These are phyloP conservation scores for Clarias pachynema DNA, from an alignment of 2,797 vertebrate genomes.

Conservation along the genomic window DNA sequence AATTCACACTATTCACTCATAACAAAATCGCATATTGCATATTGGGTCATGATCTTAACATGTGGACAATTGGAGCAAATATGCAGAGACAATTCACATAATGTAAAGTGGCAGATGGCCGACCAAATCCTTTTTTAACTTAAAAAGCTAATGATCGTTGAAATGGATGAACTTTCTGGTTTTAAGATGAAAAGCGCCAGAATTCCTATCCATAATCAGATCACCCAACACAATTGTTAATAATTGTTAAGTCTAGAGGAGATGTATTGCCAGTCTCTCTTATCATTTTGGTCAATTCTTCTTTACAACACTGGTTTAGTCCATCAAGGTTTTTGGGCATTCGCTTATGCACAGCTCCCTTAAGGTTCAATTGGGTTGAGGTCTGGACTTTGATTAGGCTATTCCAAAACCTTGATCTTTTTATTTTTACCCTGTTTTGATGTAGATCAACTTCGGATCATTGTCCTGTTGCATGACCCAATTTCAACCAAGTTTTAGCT, in stretches of 20 bases:
- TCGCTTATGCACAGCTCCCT: no score
- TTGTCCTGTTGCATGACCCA: no score
- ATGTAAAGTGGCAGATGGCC: not conserved
- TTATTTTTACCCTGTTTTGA: no score
- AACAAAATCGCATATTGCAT: not conserved
- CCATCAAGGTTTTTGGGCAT: no score
- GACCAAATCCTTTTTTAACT: not conserved
- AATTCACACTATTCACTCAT: no score
- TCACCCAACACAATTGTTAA: not conserved
- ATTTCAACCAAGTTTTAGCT: no score
- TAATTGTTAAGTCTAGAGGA: not conserved
- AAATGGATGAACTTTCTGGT: not conserved
- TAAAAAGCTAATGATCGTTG: not conserved
- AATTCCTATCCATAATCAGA: not conserved
- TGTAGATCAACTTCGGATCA: no score
- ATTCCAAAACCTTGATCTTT: no score
- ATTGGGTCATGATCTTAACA: not conserved
- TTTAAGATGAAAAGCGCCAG: not conserved
- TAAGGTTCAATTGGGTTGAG: no score
- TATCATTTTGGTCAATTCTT: no score
- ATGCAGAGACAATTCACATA: not conserved
- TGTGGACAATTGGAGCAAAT: not conserved
- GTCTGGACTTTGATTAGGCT: no score
- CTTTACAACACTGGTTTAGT: no score
- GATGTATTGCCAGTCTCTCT: not conserved